phyloP scores from a whole-genome alignment of 2,113 vertebrate species.

The Pristiophorus japonicus region DNA sequence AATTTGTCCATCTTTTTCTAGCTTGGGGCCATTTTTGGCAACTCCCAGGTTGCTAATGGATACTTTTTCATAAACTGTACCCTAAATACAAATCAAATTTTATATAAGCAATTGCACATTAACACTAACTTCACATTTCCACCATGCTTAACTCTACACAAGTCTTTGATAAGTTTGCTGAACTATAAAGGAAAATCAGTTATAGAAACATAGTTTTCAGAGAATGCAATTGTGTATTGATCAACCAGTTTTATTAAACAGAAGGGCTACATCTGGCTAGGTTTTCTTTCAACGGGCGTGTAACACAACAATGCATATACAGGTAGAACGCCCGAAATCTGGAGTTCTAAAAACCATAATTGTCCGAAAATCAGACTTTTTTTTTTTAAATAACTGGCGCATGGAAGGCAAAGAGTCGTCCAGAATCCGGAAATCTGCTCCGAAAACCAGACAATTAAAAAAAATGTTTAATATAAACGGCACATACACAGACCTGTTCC shows the following conservation, averaged over 20 bases:
- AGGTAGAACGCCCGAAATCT: no score
- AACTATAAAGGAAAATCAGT: neutral
- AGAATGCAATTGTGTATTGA: neutral
- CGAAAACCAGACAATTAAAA: no score
- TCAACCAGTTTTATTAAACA: neutral
- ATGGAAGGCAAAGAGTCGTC: no score
- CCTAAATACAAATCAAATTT: constrained; percentile 43
- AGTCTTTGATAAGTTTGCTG: neutral
- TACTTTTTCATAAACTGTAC: constrained; percentile 55
- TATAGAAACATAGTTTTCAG: neutral
- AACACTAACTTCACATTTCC: neutral
- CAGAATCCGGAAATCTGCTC: no score
- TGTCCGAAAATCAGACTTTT: no score
- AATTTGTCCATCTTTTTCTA: constrained; percentile 68
- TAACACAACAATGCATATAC: neutral
- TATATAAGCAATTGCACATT: neutral
- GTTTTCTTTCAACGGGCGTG: neutral
- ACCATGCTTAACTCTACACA: neutral
- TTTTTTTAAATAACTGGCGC: no score
- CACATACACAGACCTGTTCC: no score
- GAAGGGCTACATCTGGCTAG: neutral
- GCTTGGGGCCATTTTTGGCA: constrained; percentile 62
- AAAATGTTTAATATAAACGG: no score
- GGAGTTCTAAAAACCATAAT: no score
- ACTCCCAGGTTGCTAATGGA: constrained; percentile 80